Percentiles rank a stretch among this genome's conserved stretches.
Evolutionary conservation across 2,113 vertebrate genomes (phyloP).

Genomic region (Aptenodytes forsteri): DNA sequence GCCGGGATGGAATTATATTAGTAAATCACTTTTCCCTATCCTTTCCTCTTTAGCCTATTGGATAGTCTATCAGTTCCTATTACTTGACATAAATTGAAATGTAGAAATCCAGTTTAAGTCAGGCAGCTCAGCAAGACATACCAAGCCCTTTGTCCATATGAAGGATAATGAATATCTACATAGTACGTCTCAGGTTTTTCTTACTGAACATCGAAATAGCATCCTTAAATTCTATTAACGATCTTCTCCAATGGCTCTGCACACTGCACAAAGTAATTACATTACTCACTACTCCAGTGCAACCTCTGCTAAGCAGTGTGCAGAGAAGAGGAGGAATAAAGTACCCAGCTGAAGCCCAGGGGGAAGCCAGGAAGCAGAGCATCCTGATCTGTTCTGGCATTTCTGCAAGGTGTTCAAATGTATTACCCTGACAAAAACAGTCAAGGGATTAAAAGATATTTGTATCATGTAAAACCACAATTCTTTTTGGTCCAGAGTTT

Average conservation of each 20-base stretch:
- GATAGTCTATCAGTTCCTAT: background rate
- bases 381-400: background rate
- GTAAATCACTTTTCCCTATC: background rate
- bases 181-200: background rate
- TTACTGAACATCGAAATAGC: background rate
- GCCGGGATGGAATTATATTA: background rate
- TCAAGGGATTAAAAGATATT: background rate
- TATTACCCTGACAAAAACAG: background rate
- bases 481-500: background rate
- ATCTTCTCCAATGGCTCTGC: background rate
- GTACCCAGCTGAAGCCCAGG: background rate
- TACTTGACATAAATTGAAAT: background rate
- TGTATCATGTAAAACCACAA: background rate
- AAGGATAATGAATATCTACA: background rate
- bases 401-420: background rate
- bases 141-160: background rate
- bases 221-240: background rate
- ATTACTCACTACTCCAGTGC: background rate
- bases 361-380: background rate
- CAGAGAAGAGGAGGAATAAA: background rate
- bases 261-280: background rate
- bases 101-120: background rate
- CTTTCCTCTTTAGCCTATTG: background rate
- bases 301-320: background rate
- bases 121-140: background rate